A percentile compares a stretch with the other conserved stretches of the same genome.
Conservation (phyloP, 2,888 invertebrate genomes). For the Himalopsyche anomala region DNA sequence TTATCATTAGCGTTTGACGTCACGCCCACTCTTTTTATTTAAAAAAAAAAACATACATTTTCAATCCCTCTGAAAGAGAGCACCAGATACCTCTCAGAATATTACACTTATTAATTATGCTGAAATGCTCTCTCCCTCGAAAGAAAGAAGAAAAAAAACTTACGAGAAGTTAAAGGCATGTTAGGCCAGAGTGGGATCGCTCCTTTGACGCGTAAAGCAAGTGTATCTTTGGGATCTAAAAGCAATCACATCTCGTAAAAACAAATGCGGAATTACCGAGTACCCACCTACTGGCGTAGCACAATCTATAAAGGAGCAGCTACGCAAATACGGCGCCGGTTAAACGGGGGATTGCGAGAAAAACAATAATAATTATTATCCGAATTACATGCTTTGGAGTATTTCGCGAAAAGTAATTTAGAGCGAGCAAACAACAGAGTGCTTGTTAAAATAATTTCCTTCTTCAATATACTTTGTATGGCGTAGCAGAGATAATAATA, state of each 20-base stretch:
- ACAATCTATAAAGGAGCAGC: not conserved
- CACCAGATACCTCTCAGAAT: constrained; percentile 6
- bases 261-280: constrained; percentile 16
- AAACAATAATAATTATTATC: constrained; percentile 9
- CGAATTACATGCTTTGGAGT: constrained; percentile 19
- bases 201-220: constrained; percentile 23
- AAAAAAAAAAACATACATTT: constrained; percentile 8
- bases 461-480: constrained; percentile 22
- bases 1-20: not conserved
- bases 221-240: constrained; percentile 26
- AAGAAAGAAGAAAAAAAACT: constrained; percentile 21
- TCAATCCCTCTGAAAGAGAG: not conserved
- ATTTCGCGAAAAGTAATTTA: too few species aligned
- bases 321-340: not conserved
- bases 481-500: not conserved
- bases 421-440: constrained; percentile 3
- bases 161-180: constrained; percentile 4
- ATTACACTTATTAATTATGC: constrained; percentile 26
- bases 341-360: not conserved
- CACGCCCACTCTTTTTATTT: not conserved
- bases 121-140: not conserved
- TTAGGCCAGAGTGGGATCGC: constrained; percentile 20
- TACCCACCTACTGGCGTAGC: constrained; percentile 23
- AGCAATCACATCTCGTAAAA: constrained; percentile 34
- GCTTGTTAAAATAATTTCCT: constrained; percentile 17